A percentile compares a stretch with the other conserved stretches of the same genome.
Conservation (phyloP, 2,888 invertebrate genomes). For the Electrophaes corylata region DNA sequence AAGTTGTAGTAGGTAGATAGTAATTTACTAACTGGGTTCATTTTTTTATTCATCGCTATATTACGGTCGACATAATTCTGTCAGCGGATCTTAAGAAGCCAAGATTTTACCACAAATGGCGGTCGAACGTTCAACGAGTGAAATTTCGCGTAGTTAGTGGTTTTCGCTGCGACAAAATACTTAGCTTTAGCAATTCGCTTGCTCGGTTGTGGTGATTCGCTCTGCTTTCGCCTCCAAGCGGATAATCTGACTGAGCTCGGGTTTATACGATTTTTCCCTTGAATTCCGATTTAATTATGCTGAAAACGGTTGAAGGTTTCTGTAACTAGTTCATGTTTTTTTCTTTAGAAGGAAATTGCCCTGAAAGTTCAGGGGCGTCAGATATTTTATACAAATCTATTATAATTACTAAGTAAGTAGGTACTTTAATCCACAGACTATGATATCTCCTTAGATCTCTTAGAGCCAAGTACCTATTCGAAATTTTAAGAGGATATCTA, state of each 20-base stretch:
- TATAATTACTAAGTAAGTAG: too few relatives aligned
- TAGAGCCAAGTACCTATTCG: too few relatives aligned
- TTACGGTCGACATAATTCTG: not conserved
- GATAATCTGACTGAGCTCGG: conserved; percentile 30
- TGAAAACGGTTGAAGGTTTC: conserved; percentile 13
- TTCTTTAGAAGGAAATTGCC: too few relatives aligned
- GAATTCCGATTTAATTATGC: conserved; percentile 18
- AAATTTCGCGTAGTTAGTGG: conserved; percentile 61
- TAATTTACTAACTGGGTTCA: too few relatives aligned
- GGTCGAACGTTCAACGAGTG: conserved; percentile 46
- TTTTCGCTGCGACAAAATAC: conserved; percentile 56
- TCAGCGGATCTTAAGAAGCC: not conserved
- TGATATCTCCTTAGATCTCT: too few relatives aligned
- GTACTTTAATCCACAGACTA: too few relatives aligned
- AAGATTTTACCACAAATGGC: conserved; percentile 44
- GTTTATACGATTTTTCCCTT: conserved; percentile 32
- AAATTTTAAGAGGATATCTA: too few relatives aligned
- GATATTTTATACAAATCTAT: too few relatives aligned
- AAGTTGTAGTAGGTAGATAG: too few relatives aligned
- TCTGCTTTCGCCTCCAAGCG: conserved; percentile 29
- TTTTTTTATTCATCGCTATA: not conserved
- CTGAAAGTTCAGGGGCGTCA: too few relatives aligned
- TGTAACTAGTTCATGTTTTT: conserved; percentile 1
- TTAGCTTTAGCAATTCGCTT: conserved; percentile 39
- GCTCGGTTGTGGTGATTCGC: conserved; percentile 33